phyloP scores from a whole-genome alignment of 2,113 vertebrate genomes.

The Phaetusa simplex region DNA sequence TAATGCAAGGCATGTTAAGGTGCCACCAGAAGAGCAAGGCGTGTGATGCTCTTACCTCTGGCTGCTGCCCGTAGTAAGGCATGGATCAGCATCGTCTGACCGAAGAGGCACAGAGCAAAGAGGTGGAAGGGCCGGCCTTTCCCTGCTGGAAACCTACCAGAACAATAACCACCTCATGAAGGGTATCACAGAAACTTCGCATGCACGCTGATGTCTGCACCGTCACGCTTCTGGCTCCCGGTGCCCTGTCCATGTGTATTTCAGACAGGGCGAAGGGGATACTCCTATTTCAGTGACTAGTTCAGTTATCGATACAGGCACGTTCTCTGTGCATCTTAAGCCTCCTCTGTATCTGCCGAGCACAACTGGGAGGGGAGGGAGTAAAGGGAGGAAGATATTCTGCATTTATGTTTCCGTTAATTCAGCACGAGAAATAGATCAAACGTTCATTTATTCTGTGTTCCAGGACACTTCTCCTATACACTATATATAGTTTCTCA shows the following conservation, averaged over 20 bases:
- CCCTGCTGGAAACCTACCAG: neutral
- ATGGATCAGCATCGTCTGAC: fast-evolving
- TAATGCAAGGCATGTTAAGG: neutral
- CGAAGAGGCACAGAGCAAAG: neutral
- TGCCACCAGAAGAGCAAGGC: neutral
- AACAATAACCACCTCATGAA: neutral
- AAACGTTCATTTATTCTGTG: neutral
- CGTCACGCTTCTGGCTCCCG: neutral
- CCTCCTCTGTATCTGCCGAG: neutral
- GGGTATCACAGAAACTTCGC: neutral
- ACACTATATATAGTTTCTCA: slow-evolving; percentile 45
- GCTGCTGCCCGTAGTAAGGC: neutral
- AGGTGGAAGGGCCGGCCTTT: neutral
- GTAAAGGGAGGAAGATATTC: neutral
- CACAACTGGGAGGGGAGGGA: neutral
- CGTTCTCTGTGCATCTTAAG: neutral
- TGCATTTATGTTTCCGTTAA: slow-evolving; percentile 20
- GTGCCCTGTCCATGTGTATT: fast-evolving
- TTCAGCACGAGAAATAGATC: slow-evolving; percentile 13
- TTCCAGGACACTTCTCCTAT: slow-evolving; percentile 52
- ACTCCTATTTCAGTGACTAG: neutral
- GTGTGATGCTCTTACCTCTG: neutral
- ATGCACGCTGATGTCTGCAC: neutral
- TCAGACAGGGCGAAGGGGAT: neutral
- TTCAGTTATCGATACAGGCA: neutral